Evolutionary conservation across 2,113 vertebrate genomes (phyloP).

Genomic region (Bubo scandiacus): DNA sequence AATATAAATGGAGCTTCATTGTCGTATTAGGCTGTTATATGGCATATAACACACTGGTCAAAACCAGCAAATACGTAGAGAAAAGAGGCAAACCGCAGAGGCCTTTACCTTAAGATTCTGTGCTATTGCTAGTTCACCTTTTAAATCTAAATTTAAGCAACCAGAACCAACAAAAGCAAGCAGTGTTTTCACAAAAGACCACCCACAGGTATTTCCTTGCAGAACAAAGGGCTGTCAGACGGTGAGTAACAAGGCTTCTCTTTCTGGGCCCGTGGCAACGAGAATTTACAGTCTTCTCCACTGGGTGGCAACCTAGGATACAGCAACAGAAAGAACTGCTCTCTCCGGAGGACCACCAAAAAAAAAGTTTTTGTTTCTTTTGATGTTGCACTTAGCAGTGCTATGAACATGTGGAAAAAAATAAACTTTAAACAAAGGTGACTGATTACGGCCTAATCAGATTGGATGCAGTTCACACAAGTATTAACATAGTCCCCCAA

Average conservation of each 20-base stretch:
- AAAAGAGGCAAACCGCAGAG: not conserved
- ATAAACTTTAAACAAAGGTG: not conserved
- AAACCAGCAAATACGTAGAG: not conserved
- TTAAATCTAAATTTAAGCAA: not conserved
- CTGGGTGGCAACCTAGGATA: constrained; percentile 73
- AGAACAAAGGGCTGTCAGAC: not conserved
- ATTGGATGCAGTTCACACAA: not conserved
- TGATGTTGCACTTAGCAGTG: not conserved
- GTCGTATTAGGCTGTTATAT: not conserved
- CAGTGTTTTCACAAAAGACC: not conserved
- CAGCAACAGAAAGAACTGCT: not conserved
- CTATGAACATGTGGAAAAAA: not conserved
- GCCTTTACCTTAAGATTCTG: not conserved
- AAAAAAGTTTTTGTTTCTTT: not conserved
- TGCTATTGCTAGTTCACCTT: not conserved
- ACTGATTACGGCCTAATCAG: not conserved
- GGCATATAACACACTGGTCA: not conserved
- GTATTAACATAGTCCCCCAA: not conserved
- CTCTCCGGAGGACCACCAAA: not conserved
- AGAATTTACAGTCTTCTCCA: constrained; percentile 52
- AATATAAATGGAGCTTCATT: not conserved
- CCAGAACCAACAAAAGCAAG: not conserved
- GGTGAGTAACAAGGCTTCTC: not conserved
- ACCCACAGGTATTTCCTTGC: not conserved
- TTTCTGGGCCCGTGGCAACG: not conserved